Evolutionary conservation across 53 echinoderm and acorn worm species (phyloP).

Genomic region (Glandiceps talaboti): DNA sequence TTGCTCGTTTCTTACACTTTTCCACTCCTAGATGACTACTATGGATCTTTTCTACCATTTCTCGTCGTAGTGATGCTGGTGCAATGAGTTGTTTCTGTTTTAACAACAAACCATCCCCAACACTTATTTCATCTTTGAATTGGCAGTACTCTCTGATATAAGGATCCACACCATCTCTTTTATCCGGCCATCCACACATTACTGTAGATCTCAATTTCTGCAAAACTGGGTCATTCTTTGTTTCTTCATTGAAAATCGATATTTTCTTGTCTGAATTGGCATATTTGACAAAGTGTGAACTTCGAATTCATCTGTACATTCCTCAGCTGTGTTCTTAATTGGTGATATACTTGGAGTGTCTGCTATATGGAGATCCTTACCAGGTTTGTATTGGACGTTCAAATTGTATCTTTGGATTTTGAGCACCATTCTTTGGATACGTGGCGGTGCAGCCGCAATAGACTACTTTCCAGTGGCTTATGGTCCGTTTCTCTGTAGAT

Average conservation of each 20-base stretch:
- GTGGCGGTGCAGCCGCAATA: no score
- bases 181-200: slow-evolving; percentile 22
- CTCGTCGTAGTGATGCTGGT: slow-evolving; percentile 10
- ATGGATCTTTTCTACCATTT: slow-evolving; percentile 24
- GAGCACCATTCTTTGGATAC: no score
- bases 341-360: no score
- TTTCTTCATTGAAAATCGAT: slow-evolving; percentile 2
- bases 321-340: no score
- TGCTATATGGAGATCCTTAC: no score
- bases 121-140: slow-evolving; percentile 24
- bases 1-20: slow-evolving; percentile 19
- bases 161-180: slow-evolving; percentile 8
- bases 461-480: no score
- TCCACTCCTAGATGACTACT: slow-evolving; percentile 20
- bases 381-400: no score
- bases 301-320: no score
- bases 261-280: slow-evolving; percentile 11
- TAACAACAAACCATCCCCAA: slow-evolving; percentile 20
- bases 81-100: slow-evolving; percentile 20
- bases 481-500: no score
- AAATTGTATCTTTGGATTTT: no score
- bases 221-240: slow-evolving; percentile 9
- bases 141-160: slow-evolving; percentile 30
- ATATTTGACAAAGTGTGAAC: no score
- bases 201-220: slow-evolving; percentile 13